Base-by-base conservation (phyloP, 64 coral and sea anemone genomes). In the Orbicella faveolata region DNA sequence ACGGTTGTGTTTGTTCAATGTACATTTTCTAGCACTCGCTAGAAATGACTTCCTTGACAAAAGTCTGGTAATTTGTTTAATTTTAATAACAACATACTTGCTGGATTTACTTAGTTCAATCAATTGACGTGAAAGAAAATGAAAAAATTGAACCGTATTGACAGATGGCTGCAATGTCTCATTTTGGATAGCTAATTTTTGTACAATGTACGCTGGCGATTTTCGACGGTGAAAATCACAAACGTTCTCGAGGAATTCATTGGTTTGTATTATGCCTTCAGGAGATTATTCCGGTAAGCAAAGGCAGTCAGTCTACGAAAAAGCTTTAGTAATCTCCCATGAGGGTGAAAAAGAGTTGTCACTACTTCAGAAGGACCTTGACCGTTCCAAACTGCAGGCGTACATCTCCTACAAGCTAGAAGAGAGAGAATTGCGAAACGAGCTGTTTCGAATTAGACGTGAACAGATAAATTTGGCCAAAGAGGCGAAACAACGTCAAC, bases 391-490 rank as follows among this genome's bases (percentile, higher is more conserved):
- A 54, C 41, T 94, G 19, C 88, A 97, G 62, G 94, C 67, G 37
- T 94, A 90, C 67, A 93, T 97, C 54, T 89, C 93, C 55, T 93
- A 88, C 57, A 97, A 91, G 54, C 83, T 94, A 1, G 83, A 97
- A 89, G 83, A 89, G 23, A 88, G 87, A 77, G 68, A 92, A 44
- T 79, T 97, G 4, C 92, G 87, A 62, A 97, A 97, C 52, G 92
- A 97, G 61, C 61, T 97, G 61, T 75, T 94, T 88, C 76, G 76
- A 21, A 36, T 97, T 23, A 80, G 79, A 74, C 83, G 80, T 51
- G 92, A 97, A 73, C 92, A 94, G 30, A 75, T 76, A 14, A 89
- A 87, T 21, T 65, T 97, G 79, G 76, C 87, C 9, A 83, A 91
- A 18, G 95, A 97, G 75, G 78, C 95, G 12, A 88, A 81, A 39